phyloP scores from a whole-genome alignment of 1,140 invertebrate species.

The Heliconius hermathena region DNA sequence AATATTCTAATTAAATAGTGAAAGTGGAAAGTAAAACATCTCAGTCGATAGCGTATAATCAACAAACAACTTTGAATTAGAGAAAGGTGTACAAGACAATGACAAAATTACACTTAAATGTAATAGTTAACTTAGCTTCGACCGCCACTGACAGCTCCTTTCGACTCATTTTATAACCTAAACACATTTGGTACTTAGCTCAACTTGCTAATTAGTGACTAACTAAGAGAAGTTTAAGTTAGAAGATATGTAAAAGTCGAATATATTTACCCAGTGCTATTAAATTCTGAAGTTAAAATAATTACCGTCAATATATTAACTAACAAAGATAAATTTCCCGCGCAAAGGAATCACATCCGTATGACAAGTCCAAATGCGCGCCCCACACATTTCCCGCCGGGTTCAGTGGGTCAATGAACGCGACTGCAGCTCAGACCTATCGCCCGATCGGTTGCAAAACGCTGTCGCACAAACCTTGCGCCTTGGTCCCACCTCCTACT shows the following conservation, averaged over 20 bases:
- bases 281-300: not conserved
- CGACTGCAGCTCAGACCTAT: constrained; percentile 59
- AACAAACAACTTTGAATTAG: constrained; percentile 26
- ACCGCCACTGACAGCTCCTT: not conserved
- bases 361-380: constrained; percentile 44
- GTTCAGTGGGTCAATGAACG: constrained; percentile 77
- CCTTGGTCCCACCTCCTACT: constrained; percentile 26
- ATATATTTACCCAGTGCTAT: not conserved
- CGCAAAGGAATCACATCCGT: constrained; percentile 42
- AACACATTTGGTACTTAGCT: not conserved
- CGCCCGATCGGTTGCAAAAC: constrained; percentile 70
- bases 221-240: not conserved
- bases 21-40: constrained; percentile 44
- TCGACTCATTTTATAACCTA: constrained; percentile 1
- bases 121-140: not conserved
- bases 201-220: not conserved
- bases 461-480: constrained; percentile 50
- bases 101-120: constrained; percentile 10
- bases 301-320: constrained; percentile 3
- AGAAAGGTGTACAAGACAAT: constrained; percentile 28
- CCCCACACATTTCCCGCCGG: constrained; percentile 58
- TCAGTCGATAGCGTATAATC: constrained; percentile 29
- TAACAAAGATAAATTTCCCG: constrained; percentile 36
- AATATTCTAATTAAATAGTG: constrained; percentile 42
- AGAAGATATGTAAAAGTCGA: not conserved